Evolutionary conservation across 2,797 vertebrate species (phyloP).

Genomic region (Scarus forsteni): DNA sequence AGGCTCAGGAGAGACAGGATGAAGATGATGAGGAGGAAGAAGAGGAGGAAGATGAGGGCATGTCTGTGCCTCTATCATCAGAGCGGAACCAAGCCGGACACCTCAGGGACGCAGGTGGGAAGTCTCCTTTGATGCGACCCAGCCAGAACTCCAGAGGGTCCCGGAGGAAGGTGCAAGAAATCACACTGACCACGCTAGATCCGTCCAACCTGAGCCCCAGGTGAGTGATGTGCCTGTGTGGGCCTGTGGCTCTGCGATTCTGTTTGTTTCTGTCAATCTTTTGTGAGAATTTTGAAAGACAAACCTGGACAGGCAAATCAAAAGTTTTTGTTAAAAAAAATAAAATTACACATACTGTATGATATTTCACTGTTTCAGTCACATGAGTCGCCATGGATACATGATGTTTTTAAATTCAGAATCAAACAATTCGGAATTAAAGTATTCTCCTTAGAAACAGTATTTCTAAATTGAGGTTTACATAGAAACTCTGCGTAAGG

Average conservation of each 20-base stretch:
- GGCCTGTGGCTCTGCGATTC: slow-evolving; percentile 16
- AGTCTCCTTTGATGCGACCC: slow-evolving; percentile 50
- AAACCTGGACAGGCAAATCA: slow-evolving; percentile 8
- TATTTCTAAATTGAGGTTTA: no score
- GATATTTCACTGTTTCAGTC: not conserved
- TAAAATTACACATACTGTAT: not conserved
- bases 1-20: slow-evolving; percentile 61
- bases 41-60: slow-evolving; percentile 60
- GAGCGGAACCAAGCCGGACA: slow-evolving; percentile 50
- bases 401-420: no score
- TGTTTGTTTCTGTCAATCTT: slow-evolving; percentile 17
- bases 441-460: no score
- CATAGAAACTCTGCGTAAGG: no score
- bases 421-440: no score
- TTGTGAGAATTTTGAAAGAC: not conserved
- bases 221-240: slow-evolving; percentile 71
- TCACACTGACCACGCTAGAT: slow-evolving; percentile 81
- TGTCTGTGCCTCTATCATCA: slow-evolving; percentile 38
- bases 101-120: slow-evolving; percentile 52
- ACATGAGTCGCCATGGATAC: no score
- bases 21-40: slow-evolving; percentile 60
- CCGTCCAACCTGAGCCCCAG: slow-evolving; percentile 92
- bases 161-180: slow-evolving; percentile 82
- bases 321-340: not conserved
- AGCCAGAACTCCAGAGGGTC: slow-evolving; percentile 49